Conservation (phyloP, 2,888 invertebrate species). For the Clistopyga incitator region DNA sequence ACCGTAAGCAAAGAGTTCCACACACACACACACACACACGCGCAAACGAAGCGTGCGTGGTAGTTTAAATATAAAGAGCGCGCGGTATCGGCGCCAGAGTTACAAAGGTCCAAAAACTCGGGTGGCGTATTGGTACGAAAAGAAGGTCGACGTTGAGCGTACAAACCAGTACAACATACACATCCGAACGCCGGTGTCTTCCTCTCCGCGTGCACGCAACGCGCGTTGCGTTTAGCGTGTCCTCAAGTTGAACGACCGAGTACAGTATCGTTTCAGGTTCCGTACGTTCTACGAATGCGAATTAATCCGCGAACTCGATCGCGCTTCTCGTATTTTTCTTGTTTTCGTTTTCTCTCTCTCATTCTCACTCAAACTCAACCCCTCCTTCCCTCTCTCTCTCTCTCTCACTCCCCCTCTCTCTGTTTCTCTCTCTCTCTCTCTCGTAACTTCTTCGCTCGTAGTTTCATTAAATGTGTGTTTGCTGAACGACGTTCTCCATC, state of each 20-base stretch:
- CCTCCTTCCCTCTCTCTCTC: slow-evolving; percentile 3
- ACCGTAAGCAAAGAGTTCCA: slow-evolving; percentile 9
- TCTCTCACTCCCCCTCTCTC: background rate
- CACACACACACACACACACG: background rate
- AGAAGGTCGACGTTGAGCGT: background rate
- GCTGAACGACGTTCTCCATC: slow-evolving; percentile 20
- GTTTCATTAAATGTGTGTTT: slow-evolving; percentile 50
- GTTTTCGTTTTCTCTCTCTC: slow-evolving; percentile 12
- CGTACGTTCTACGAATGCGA: slow-evolving; percentile 58
- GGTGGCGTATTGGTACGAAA: background rate
- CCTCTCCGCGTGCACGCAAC: background rate
- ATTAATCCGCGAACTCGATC: slow-evolving; percentile 11
- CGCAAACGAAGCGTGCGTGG: background rate
- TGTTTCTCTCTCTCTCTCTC: too few relatives aligned
- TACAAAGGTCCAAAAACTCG: slow-evolving; percentile 2
- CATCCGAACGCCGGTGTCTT: background rate
- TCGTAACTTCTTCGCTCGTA: background rate
- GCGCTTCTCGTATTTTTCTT: slow-evolving; percentile 13
- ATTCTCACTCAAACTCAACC: background rate
- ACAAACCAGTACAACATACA: background rate
- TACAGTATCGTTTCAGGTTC: slow-evolving; percentile 50
- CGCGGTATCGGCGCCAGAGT: slow-evolving; percentile 20
- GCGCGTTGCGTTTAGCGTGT: slow-evolving; percentile 40
- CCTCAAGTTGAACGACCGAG: slow-evolving; percentile 62
- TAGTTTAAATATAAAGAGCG: slow-evolving; percentile 29